These are phyloP conservation scores for Takifugu bimaculatus DNA, from an alignment of 2,113 vertebrate genomes.

Conservation along the genomic window DNA sequence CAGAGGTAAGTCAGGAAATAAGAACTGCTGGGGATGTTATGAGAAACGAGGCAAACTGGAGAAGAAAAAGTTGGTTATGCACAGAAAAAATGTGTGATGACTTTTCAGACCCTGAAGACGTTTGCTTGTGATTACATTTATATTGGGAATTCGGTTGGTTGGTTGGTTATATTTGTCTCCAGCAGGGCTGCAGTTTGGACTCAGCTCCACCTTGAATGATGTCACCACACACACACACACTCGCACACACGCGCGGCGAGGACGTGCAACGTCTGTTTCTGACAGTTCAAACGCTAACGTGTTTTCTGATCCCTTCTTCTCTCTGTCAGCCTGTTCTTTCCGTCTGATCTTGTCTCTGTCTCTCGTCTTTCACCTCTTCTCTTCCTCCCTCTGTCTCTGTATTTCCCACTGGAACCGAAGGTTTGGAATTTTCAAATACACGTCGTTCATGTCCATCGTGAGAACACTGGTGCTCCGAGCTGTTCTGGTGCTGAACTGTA, in stretches of 20 bases:
- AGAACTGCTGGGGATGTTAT: not conserved
- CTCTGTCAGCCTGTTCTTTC: conserved; percentile 22
- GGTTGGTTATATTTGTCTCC: not conserved
- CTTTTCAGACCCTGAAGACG: no score
- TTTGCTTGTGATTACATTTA: no score
- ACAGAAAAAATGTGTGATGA: not conserved
- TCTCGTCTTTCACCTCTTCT: conserved; percentile 27
- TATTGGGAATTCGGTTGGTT: no score
- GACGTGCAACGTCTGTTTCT: not conserved
- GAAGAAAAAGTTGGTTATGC: not conserved
- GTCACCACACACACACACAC: conserved; percentile 31
- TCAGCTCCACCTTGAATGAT: conserved; percentile 36
- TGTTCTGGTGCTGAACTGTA: not conserved
- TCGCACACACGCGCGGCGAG: conserved; percentile 1
- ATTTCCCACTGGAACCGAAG: conserved; percentile 12
- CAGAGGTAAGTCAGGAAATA: conserved; percentile 48
- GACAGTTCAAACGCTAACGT: not conserved
- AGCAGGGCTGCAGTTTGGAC: conserved; percentile 20
- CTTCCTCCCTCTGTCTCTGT: conserved; percentile 23
- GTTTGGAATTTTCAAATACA: conserved; percentile 8
- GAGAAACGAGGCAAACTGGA: not conserved
- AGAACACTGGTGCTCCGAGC: conserved; percentile 34
- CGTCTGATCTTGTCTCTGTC: conserved; percentile 35
- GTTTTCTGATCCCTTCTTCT: conserved; percentile 15
- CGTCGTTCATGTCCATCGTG: not conserved